Base-by-base conservation (phyloP, 2,888 invertebrate genomes). In the Trissolcus japonicus region DNA sequence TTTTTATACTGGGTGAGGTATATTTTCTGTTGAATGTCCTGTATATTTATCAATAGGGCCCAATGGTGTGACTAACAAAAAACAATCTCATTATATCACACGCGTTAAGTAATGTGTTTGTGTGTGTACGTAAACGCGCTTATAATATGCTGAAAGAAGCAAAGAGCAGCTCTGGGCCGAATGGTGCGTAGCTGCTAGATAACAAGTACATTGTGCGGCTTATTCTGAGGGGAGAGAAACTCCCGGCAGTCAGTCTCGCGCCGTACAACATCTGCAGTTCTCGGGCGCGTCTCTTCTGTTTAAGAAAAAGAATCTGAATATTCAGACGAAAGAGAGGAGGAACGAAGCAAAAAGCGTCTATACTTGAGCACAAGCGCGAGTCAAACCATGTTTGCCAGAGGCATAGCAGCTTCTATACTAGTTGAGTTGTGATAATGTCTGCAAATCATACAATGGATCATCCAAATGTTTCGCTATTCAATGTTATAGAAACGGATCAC, bases 161-260 rank as follows among this genome's bases (percentile, higher is more conserved):
- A 54, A 68, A 60, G 77, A 68, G 55, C 66, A 29, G 29, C 67
- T 68, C 53, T 21, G 54, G 66, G 63, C 69, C 68, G 78, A 78
- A 74, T 71, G 61, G 62, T 54, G 69, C 61, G 69, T 74, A 61
- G 73, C 73, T 66, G 73, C 73, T 66, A 74, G 78, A 78, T 71
- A 78, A 78, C 74, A 78, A 74, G 75, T 21, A 78, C 78, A 72
- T 75, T 75, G 78, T 75, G 68, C 67, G 75, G 51, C 59, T 29
- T 29, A 29, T 66, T 61, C 67, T 57, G 75, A 75, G 77, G 74
- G 78, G 78, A 60, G 50, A 4, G 50, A 46, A 46, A 16, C 46
- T 46, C 16, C n/a, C n/a, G 11, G 65, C 43, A 73, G 77, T 73
- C 73, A 68, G 77, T 73, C 73, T 62, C 63, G 54, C 54, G 48